Conservation (phyloP, 2,113 vertebrate genomes). For the Plecturocebus donacophilus region DNA sequence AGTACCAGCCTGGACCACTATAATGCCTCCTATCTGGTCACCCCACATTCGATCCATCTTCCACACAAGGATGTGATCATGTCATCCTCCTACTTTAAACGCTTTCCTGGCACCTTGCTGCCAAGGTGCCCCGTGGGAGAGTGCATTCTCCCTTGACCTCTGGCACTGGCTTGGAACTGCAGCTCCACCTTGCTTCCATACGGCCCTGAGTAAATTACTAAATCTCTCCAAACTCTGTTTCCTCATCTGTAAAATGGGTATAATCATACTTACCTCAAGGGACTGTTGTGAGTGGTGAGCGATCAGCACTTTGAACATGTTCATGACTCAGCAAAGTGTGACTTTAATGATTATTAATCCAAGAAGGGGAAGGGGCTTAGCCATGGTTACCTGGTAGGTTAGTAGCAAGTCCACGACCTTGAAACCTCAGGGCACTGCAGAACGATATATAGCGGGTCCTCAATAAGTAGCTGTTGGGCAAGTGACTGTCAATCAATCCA, state of each 20-base stretch:
- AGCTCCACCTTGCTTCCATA: not conserved
- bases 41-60: not conserved
- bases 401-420: not conserved
- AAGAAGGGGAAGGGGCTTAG: not conserved
- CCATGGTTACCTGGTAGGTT: not conserved
- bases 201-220: not conserved
- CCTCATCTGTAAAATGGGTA: not conserved
- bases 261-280: not conserved
- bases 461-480: not conserved
- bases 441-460: not conserved
- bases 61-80: not conserved
- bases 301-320: not conserved
- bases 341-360: not conserved
- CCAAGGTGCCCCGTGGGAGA: not conserved
- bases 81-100: not conserved
- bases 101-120: accelerated
- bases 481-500: not conserved
- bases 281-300: not conserved
- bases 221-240: not conserved
- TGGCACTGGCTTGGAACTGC: not conserved
- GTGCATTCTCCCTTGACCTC: not conserved
- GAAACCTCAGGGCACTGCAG: not conserved
- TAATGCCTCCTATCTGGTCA: not conserved
- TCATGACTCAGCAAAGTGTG: not conserved
- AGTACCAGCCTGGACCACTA: not conserved